Conservation (phyloP, 2,888 invertebrate genomes). For the Hemicrepidius hirtus region DNA sequence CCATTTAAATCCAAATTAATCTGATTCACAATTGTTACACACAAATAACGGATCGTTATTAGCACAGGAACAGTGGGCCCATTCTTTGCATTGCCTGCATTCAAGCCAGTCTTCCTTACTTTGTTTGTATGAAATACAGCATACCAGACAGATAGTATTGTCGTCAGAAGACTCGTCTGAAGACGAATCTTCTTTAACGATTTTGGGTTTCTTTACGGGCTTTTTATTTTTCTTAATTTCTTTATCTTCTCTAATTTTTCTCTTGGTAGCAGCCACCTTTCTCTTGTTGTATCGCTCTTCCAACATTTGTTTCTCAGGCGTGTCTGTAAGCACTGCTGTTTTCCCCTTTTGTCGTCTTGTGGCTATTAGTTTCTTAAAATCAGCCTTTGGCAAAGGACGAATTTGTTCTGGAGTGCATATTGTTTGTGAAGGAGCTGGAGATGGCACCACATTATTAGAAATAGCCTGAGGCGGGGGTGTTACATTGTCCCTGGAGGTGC, state of each 20-base stretch:
- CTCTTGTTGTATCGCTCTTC: slow-evolving; percentile 2
- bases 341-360: not conserved
- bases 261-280: not conserved
- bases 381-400: not conserved
- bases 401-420: not conserved
- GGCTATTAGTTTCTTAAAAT: not conserved
- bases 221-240: not conserved
- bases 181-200: not conserved
- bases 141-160: too few species aligned
- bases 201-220: not conserved
- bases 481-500: not conserved
- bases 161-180: not conserved
- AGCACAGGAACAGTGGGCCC: not conserved
- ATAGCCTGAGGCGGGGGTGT: not conserved
- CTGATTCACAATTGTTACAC: not conserved
- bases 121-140: too few species aligned
- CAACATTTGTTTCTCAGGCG: too few species aligned
- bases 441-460: not conserved
- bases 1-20: too few species aligned
- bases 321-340: not conserved
- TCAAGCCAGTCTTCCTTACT: not conserved
- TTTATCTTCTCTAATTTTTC: not conserved
- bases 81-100: not conserved
- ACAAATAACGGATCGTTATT: not conserved
- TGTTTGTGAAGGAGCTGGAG: not conserved